Conservation (phyloP, 2,113 vertebrate species). For the Mobula hypostoma region DNA sequence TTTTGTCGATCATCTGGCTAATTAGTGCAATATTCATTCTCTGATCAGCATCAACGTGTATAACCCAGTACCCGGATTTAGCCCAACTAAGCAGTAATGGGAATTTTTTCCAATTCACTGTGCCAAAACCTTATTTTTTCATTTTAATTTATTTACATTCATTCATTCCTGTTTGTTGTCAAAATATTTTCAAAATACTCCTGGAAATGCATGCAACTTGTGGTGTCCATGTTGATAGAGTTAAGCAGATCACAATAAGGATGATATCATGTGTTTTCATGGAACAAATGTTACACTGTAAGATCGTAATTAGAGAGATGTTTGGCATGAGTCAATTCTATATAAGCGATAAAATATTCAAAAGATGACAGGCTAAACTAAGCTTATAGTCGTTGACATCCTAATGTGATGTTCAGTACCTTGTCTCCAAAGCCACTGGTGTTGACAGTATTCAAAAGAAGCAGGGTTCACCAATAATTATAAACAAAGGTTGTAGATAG, state of each 20-base stretch:
- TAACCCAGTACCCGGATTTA: not conserved
- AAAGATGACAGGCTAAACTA: not conserved
- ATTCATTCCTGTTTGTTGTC: not conserved
- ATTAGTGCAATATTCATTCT: not conserved
- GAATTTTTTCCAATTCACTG: not conserved
- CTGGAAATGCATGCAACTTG: not conserved
- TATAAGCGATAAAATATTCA: not conserved
- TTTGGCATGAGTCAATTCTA: not conserved
- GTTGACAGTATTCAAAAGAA: not conserved
- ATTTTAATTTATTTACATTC: not conserved
- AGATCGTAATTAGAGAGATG: slow-evolving; percentile 5
- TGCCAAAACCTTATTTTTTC: not conserved
- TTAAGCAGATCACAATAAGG: not conserved
- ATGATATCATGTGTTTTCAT: not conserved
- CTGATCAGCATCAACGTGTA: not conserved
- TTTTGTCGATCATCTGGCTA: not conserved
- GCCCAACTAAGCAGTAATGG: not conserved
- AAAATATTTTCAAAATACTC: not conserved
- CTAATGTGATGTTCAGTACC: not conserved
- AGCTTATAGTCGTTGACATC: not conserved
- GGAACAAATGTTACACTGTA: not conserved
- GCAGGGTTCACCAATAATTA: not conserved
- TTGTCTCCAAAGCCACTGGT: not conserved
- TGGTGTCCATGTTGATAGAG: not conserved
- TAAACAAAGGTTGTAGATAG: not conserved